These are phyloP conservation scores for Bovichtus variegatus DNA, from an alignment of 2,797 vertebrate species.

Conservation along the genomic window DNA sequence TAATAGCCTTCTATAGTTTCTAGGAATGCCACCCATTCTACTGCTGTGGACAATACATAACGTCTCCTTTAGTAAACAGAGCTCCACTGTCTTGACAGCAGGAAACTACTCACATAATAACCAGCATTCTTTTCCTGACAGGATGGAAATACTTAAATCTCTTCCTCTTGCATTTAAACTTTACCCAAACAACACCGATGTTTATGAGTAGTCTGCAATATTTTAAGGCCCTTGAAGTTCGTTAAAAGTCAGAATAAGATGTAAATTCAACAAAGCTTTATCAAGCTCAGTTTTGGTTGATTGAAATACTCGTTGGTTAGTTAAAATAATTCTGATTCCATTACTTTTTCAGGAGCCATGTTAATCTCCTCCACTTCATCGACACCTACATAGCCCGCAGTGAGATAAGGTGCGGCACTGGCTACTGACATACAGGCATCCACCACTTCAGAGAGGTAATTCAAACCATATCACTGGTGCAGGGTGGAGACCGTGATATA, in stretches of 20 bases:
- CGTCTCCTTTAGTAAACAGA: slow-evolving; percentile 17
- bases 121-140: slow-evolving; percentile 44
- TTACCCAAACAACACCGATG: slow-evolving; percentile 3
- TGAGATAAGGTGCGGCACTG: slow-evolving; percentile 64
- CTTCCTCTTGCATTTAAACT: slow-evolving; percentile 17
- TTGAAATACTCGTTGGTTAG: slow-evolving; percentile 8
- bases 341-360: slow-evolving; percentile 4
- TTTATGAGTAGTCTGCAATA: background rate
- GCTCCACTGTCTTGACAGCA: slow-evolving; percentile 33
- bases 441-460: slow-evolving; percentile 29
- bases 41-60: slow-evolving; percentile 28
- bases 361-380: background rate
- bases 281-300: slow-evolving; percentile 1
- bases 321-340: background rate
- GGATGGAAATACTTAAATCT: slow-evolving; percentile 37
- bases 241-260: slow-evolving; percentile 13
- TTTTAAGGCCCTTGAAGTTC: slow-evolving; percentile 33
- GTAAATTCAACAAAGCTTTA: slow-evolving; percentile 22
- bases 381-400: background rate
- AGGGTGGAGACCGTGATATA: background rate
- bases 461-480: too few species aligned
- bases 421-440: slow-evolving; percentile 43
- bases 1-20: background rate
- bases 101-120: slow-evolving; percentile 29
- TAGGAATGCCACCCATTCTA: slow-evolving; percentile 1